Conservation (phyloP, 2,888 invertebrate genomes). For the Sympetrum striolatum region DNA sequence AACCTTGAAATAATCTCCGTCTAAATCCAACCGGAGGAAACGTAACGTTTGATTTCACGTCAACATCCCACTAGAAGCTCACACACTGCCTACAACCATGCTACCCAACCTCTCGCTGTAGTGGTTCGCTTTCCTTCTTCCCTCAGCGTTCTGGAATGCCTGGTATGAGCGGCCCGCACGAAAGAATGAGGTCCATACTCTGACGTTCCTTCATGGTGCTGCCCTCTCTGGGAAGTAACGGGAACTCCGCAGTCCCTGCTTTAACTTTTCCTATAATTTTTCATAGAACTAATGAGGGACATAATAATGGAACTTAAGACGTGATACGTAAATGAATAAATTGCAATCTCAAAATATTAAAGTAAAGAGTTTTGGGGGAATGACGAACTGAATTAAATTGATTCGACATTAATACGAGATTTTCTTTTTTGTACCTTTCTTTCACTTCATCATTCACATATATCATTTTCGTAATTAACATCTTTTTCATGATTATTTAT, state of each 20-base stretch:
- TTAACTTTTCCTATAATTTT: not conserved
- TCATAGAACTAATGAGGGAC: not conserved
- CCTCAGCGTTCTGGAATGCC: conserved; percentile 32
- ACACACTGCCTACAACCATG: not conserved
- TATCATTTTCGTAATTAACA: too few species aligned
- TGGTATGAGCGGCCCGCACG: conserved; percentile 29
- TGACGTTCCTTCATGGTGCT: conserved; percentile 12
- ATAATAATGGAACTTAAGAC: not conserved
- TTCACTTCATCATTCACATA: too few species aligned
- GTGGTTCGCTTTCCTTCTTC: not conserved
- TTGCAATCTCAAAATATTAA: too few species aligned
- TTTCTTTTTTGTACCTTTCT: too few species aligned
- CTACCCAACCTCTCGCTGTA: not conserved
- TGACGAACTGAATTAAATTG: too few species aligned
- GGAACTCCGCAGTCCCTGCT: not conserved
- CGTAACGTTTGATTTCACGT: not conserved
- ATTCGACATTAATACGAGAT: too few species aligned
- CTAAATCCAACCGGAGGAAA: not conserved
- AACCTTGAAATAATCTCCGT: not conserved
- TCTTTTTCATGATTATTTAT: too few species aligned
- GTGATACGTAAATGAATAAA: too few species aligned
- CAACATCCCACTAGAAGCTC: not conserved
- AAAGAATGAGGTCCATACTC: conserved; percentile 3
- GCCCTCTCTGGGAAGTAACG: conserved; percentile 6
- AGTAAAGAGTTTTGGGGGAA: too few species aligned